Percentiles rank a stretch among this genome's conserved stretches.
Evolutionary conservation across 2,797 vertebrate species (phyloP).

Genomic region (Zenarchopterus dispar): DNA sequence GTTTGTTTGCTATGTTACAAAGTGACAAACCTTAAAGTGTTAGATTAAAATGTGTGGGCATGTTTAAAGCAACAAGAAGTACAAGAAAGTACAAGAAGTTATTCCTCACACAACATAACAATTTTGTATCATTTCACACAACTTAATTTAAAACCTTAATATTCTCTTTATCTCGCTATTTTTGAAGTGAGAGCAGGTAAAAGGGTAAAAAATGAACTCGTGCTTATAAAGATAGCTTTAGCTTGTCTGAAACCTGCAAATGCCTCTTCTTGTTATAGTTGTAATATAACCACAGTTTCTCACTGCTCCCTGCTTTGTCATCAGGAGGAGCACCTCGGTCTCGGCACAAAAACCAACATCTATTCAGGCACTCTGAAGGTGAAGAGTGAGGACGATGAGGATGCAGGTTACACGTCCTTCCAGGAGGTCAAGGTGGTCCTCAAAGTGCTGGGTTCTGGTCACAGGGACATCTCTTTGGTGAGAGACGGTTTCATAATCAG

Average conservation of each 20-base stretch:
- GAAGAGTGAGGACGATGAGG: slow-evolving; percentile 87
- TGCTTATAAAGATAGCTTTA: neutral
- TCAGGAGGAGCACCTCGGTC: slow-evolving; percentile 93
- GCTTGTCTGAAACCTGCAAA: neutral
- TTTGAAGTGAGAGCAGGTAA: too few species aligned
- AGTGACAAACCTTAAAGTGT: too few species aligned
- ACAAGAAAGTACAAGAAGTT: too few species aligned
- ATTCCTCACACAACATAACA: too few species aligned
- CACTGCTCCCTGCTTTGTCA: slow-evolving; percentile 5
- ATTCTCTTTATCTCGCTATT: too few species aligned
- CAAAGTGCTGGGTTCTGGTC: slow-evolving; percentile 94
- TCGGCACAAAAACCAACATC: slow-evolving; percentile 93
- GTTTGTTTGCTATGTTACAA: too few species aligned
- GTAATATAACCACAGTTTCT: neutral
- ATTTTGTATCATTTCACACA: too few species aligned
- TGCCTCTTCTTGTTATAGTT: neutral
- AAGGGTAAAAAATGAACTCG: too few species aligned
- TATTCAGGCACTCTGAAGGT: slow-evolving; percentile 89
- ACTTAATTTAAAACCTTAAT: too few species aligned
- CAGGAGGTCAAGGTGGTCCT: slow-evolving; percentile 94
- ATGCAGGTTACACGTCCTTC: slow-evolving; percentile 79
- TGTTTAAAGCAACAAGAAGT: too few species aligned
- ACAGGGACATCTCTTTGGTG: slow-evolving; percentile 96
- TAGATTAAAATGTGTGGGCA: too few species aligned
- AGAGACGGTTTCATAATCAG: slow-evolving; percentile 55